Base-by-base conservation (phyloP, 2,888 invertebrate genomes). In the Neocrepidodera transversa region DNA sequence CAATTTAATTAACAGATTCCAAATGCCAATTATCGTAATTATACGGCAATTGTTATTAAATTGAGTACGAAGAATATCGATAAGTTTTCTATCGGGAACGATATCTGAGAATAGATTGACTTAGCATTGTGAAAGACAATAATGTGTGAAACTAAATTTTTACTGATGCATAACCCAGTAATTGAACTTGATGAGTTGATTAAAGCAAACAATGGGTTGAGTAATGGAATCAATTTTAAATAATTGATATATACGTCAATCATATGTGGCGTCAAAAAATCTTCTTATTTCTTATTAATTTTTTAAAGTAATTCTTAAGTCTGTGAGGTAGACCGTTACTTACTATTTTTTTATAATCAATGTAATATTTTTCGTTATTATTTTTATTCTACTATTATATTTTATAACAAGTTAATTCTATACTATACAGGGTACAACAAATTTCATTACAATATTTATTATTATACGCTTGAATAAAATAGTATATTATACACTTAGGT, bases 1-100 rank as follows among this genome's bases (percentile, higher is more conserved):
- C 13, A 43, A 8, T n/a, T 1, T 43, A 43, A 38, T 43, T 43
- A 43, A 43, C 11, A 40, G 40, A 18, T 20, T 40, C 3, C 7
- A 40, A 40, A 23, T 13, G 26, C 23, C 43, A 43, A 43, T 43
- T 43, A 40, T 23, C 10, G n/a, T 23, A 43, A 43, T 43, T 43
- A 43, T 11, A n/a, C 11, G 13, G 23, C 11, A n/a, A 43, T 43
- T 23, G 13, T 23, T 43, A 13, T 23, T 43, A 11, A 13, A 43
- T 43, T 4, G 8, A 10, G n/a, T 17, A 8, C 11, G 13, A 23
- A 43, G 43, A 43, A 43, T 43, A 43, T 26, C 23, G 43, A 43
- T 40, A 6, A 20, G n/a, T 20, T 40, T 18, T 18, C 17, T 40
- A 6, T 40, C 18, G 11, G 18, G n/a, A n/a, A 10, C 43, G 20